Evolutionary conservation across 2,113 vertebrate genomes (phyloP).

Genomic region (Xerus inauris): DNA sequence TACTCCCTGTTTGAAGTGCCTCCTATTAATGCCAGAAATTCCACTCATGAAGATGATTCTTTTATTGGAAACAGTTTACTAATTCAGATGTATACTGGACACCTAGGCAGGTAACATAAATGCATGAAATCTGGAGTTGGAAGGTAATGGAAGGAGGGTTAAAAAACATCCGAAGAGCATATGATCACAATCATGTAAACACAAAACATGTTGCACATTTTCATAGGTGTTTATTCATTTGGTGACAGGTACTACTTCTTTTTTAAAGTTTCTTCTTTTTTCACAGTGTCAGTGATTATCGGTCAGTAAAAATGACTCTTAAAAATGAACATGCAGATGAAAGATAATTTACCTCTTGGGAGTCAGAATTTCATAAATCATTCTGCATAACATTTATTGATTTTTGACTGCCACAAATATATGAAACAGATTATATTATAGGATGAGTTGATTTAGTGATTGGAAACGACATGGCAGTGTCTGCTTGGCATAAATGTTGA

Average conservation of each 20-base stretch:
- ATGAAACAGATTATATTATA: slow-evolving; percentile 32
- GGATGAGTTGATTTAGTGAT: background rate
- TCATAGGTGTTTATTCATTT: slow-evolving; percentile 13
- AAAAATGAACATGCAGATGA: background rate
- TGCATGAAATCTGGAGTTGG: background rate
- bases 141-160: background rate
- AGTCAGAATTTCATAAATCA: slow-evolving; percentile 43
- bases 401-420: background rate
- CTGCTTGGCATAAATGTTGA: slow-evolving; percentile 19
- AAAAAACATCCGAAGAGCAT: background rate
- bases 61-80: slow-evolving; percentile 24
- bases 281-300: background rate
- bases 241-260: background rate
- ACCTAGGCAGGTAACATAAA: background rate
- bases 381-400: background rate
- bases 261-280: slow-evolving; percentile 45
- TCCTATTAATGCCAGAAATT: background rate
- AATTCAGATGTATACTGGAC: background rate
- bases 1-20: background rate
- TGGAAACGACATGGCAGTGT: background rate
- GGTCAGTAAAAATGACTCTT: slow-evolving; percentile 46
- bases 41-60: background rate
- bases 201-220: background rate
- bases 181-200: background rate
- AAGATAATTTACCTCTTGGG: background rate